Conservation (phyloP, 2,888 invertebrate genomes). For the Dorcus parallelipipedus region DNA sequence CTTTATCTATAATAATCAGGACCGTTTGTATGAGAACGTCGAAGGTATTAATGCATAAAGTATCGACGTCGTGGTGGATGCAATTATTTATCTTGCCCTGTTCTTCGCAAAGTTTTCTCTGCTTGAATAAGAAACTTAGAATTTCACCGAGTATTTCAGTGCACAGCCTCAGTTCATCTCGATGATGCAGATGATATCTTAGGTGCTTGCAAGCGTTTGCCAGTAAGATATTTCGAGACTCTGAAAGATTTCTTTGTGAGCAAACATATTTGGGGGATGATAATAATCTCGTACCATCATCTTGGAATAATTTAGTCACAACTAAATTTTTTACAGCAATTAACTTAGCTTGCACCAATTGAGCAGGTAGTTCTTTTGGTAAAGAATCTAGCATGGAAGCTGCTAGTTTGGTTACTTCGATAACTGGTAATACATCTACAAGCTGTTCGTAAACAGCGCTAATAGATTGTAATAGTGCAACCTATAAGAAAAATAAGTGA, state of each 20-base stretch:
- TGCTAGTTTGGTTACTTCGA: constrained; percentile 77
- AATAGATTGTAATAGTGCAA: constrained; percentile 77
- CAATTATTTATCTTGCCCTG: constrained; percentile 59
- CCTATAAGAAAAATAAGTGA: constrained; percentile 49
- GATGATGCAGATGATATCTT: constrained; percentile 73
- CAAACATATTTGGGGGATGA: not conserved
- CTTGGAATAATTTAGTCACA: constrained; percentile 68
- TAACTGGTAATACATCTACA: constrained; percentile 66
- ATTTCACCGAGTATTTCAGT: constrained; percentile 86
- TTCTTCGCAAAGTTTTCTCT: constrained; percentile 49
- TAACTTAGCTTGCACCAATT: constrained; percentile 76
- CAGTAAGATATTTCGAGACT: constrained; percentile 79
- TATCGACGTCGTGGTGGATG: constrained; percentile 77
- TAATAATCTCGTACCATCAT: constrained; percentile 54
- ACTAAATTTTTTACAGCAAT: constrained; percentile 79
- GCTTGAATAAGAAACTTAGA: constrained; percentile 61
- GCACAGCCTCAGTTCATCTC: constrained; percentile 79
- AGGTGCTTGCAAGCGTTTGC: constrained; percentile 83
- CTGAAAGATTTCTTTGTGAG: constrained; percentile 49
- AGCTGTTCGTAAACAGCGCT: constrained; percentile 83
- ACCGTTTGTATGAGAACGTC: constrained; percentile 86
- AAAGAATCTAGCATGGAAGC: constrained; percentile 75
- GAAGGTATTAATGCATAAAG: constrained; percentile 73
- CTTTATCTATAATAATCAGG: constrained; percentile 75
- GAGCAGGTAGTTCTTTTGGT: constrained; percentile 66